Evolutionary conservation across 2,888 invertebrate species (phyloP), one percentile per base, ranked within the genome.

Genomic region (Brachypalpus laphriformis): DNA sequence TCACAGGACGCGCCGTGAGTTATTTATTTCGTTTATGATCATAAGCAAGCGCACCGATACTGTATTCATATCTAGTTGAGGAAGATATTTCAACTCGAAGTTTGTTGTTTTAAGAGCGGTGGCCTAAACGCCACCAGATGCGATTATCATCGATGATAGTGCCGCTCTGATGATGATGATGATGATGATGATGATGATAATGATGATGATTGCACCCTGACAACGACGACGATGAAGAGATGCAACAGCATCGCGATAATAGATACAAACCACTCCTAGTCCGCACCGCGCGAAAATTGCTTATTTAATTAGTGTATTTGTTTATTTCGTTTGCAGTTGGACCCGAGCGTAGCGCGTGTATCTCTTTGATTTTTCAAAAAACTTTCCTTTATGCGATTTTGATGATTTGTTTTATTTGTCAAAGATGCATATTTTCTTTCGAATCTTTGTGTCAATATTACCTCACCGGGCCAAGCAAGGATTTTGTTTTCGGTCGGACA

Each of bases 361-460:
- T 75, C 74, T 74, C 83, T 83, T 83, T 83, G 83, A 83, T 83
- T 70, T 83, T 59, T 57, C 68, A 83, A 70, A 83, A n/a, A n/a
- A n/a, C n/a, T n/a, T n/a, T n/a, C n/a, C n/a, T n/a, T n/a, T n/a
- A n/a, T 83, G 68, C 70, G 83, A 83, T 78, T 74, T 83, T 83
- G 78, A 83, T 83, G 83, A 80, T 83, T 83, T 83, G 78, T 83
- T 83, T 83, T 83, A 83, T 83, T 83, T 83, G 83, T 83, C 83
- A 83, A 83, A 83, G 83, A 83, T 80, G 74, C 78, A 83, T 74
- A 80, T 83, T 78, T 83, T 83, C 63, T 25, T 78, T 83, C 54
- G 74, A 70, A 78, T 83, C 83, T 42, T 80, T 83, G 65, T 70
- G 70, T 83, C 83, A 83, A 83, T 75, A 83, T 83, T 83, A 83